Conservation (phyloP, 2,113 vertebrate genomes). For the Felis chaus region DNA sequence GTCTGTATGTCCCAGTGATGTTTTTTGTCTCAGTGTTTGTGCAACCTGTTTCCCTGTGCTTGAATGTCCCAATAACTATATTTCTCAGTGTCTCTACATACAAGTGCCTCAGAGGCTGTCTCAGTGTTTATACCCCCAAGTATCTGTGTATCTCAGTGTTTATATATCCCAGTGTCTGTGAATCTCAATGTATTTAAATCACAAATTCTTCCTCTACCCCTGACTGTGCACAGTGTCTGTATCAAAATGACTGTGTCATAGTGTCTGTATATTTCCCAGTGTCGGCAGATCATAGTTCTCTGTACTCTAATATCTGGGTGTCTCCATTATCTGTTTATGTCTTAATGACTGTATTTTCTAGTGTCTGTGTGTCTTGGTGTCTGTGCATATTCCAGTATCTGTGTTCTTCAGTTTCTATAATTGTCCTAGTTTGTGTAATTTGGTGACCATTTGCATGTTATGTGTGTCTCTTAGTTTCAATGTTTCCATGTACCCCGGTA, state of each 20-base stretch:
- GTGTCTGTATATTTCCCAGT: background rate
- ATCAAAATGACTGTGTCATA: background rate
- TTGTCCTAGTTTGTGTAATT: background rate
- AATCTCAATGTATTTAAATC: background rate
- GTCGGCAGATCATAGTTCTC: background rate
- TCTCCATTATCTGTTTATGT: background rate
- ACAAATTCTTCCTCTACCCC: background rate
- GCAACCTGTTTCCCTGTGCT: background rate
- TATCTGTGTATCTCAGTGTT: background rate
- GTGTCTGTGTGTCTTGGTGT: background rate
- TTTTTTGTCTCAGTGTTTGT: background rate
- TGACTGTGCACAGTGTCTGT: background rate
- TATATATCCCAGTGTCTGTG: background rate
- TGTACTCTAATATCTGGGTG: background rate
- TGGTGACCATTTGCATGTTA: background rate
- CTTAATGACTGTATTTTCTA: background rate
- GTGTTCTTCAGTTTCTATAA: background rate
- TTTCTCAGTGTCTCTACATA: background rate
- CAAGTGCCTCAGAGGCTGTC: background rate
- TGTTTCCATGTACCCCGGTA: background rate
- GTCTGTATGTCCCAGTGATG: background rate
- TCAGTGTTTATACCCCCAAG: background rate
- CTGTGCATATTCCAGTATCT: background rate
- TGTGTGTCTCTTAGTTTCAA: background rate
- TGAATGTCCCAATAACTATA: background rate